Conservation (phyloP, 2,888 invertebrate species). For the Antheraea assamensis region DNA sequence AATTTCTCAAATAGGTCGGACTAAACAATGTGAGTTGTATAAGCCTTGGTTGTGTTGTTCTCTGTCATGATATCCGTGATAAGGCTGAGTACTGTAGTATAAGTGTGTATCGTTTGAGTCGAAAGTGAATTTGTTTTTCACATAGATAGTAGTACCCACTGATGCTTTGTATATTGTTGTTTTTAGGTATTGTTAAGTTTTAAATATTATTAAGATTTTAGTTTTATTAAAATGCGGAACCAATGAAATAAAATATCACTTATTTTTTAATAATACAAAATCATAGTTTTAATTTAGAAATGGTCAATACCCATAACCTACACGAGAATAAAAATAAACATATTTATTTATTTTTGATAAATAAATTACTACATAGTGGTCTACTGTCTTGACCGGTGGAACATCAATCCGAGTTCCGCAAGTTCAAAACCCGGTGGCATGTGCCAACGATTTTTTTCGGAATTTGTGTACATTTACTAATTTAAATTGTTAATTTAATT, state of each 20-base stretch:
- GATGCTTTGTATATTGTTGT: constrained; percentile 65
- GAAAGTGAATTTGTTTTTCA: constrained; percentile 26
- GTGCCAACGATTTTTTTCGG: too few species aligned
- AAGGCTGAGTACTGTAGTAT: constrained; percentile 41
- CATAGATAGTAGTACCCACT: constrained; percentile 48
- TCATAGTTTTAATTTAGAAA: constrained; percentile 11
- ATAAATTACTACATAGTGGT: too few species aligned
- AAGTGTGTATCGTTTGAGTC: constrained; percentile 34
- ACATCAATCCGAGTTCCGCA: too few species aligned
- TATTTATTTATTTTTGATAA: too few species aligned
- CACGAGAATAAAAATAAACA: background rate
- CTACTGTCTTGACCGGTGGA: too few species aligned
- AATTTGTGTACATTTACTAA: too few species aligned
- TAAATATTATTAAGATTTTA: constrained; percentile 37
- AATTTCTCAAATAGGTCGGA: background rate
- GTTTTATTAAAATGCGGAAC: constrained; percentile 48
- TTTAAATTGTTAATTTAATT: too few species aligned
- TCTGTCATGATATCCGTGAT: constrained; percentile 42
- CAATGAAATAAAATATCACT: constrained; percentile 64
- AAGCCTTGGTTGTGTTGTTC: constrained; percentile 25
- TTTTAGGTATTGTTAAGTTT: constrained; percentile 48
- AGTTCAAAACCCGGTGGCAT: too few species aligned
- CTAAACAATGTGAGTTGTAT: background rate
- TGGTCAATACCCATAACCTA: background rate
- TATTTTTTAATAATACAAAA: constrained; percentile 29